These are phyloP conservation scores for Pseudocheirus occidentalis DNA, from an alignment of 2,797 vertebrate species.

Conservation along the genomic window DNA sequence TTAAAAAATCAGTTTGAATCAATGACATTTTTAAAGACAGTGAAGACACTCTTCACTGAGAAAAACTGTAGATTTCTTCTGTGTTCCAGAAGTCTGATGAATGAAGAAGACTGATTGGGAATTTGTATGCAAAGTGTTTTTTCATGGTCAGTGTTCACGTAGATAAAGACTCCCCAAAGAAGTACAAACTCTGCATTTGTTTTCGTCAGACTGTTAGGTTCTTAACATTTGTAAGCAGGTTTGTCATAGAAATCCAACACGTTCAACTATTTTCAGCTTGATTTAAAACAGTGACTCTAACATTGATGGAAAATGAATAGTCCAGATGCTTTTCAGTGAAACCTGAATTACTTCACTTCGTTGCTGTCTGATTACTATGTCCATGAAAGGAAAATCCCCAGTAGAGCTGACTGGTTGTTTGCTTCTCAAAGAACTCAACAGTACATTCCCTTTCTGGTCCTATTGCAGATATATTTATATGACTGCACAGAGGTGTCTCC, in stretches of 20 bases:
- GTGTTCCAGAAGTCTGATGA: neutral
- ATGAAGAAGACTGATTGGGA: neutral
- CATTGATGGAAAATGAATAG: neutral
- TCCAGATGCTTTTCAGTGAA: neutral
- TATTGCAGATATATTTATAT: conserved; percentile 95
- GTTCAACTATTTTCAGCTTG: neutral
- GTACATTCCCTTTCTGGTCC: neutral
- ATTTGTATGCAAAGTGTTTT: neutral
- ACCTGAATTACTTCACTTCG: neutral
- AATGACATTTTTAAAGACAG: neutral
- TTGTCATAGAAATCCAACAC: neutral
- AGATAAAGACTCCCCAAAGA: neutral
- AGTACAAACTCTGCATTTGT: neutral
- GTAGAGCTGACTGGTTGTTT: neutral
- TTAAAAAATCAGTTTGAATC: conserved; percentile 14
- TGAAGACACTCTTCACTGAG: neutral
- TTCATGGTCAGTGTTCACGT: neutral
- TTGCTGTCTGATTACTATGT: neutral
- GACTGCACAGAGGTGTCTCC: conserved; percentile 98
- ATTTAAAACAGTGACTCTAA: neutral
- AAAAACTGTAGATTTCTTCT: neutral
- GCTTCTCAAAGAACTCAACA: neutral
- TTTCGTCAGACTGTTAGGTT: neutral
- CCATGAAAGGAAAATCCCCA: neutral
- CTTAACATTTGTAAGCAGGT: neutral